phyloP scores from a whole-genome alignment of 2,888 invertebrate genomes.

The Mycalesis mineus region DNA sequence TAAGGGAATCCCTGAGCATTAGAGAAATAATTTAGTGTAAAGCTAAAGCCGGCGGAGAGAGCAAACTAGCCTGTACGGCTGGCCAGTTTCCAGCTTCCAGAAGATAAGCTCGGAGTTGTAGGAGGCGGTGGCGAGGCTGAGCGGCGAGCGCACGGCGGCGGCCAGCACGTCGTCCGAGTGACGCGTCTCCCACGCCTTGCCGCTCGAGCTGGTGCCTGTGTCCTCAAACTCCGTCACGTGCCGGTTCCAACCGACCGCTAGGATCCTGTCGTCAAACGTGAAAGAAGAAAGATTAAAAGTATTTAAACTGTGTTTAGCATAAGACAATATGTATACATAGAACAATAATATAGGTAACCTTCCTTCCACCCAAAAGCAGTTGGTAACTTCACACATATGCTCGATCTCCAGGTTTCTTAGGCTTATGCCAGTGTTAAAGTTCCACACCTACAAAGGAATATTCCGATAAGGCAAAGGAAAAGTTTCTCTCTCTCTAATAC shows the following conservation, averaged over 20 bases:
- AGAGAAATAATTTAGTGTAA: too few species aligned
- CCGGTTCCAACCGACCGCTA: constrained; percentile 89
- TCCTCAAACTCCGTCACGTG: constrained; percentile 82
- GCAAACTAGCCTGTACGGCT: constrained; percentile 77
- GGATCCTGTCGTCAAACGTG: constrained; percentile 71
- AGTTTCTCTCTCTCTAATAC: too few species aligned
- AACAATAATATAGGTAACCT: constrained; percentile 46
- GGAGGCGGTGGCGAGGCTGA: constrained; percentile 85
- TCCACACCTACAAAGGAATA: constrained; percentile 81
- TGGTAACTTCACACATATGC: constrained; percentile 77
- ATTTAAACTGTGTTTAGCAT: too few species aligned
- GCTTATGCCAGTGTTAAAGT: constrained; percentile 88
- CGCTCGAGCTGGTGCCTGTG: constrained; percentile 64
- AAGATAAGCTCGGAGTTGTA: constrained; percentile 89
- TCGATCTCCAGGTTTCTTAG: constrained; percentile 82
- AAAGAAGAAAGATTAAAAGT: too few species aligned
- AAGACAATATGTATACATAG: too few species aligned
- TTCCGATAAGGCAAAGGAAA: too few species aligned
- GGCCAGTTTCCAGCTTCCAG: constrained; percentile 90
- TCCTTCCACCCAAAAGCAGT: constrained; percentile 78
- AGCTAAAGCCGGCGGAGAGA: too few species aligned
- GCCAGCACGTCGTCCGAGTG: constrained; percentile 88
- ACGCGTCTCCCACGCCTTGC: constrained; percentile 84
- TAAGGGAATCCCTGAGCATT: too few species aligned
- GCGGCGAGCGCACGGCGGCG: constrained; percentile 81